Evolutionary conservation across 2,888 invertebrate species (phyloP).

Genomic region (Leucophora obtusa): DNA sequence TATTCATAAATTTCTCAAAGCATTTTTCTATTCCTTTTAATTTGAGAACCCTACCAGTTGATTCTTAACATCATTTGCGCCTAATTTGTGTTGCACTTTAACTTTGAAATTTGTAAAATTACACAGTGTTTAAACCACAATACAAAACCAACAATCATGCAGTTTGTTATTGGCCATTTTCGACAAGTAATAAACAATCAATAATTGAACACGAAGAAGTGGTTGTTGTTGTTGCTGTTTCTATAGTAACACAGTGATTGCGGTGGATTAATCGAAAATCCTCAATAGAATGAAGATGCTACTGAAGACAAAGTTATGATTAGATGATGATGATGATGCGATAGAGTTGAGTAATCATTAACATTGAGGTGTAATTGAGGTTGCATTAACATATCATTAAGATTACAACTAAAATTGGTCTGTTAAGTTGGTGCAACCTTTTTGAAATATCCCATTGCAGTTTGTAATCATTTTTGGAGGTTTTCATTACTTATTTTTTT

Average conservation of each 20-base stretch:
- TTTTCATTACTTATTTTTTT: too few relatives aligned
- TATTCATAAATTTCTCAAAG: too few relatives aligned
- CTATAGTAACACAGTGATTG: background rate
- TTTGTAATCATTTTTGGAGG: too few relatives aligned
- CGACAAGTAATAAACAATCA: constrained; percentile 14
- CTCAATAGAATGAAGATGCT: background rate
- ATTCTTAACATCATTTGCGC: background rate
- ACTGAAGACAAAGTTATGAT: background rate
- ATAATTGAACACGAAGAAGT: constrained; percentile 27
- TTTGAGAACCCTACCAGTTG: too few relatives aligned
- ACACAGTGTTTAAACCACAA: background rate
- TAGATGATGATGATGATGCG: too few relatives aligned
- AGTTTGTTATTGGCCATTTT: constrained; percentile 1
- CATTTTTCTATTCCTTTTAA: too few relatives aligned
- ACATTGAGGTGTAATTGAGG: too few relatives aligned
- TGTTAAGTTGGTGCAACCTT: too few relatives aligned
- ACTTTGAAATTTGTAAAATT: background rate
- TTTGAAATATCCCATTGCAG: too few relatives aligned
- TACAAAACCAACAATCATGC: background rate
- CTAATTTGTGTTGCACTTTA: background rate
- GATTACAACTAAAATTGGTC: too few relatives aligned
- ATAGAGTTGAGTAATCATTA: too few relatives aligned
- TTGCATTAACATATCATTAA: too few relatives aligned
- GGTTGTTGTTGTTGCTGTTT: background rate
- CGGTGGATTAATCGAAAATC: background rate